Base-by-base conservation (phyloP, 2,797 vertebrate genomes). In the Loris lydekkerianus region DNA sequence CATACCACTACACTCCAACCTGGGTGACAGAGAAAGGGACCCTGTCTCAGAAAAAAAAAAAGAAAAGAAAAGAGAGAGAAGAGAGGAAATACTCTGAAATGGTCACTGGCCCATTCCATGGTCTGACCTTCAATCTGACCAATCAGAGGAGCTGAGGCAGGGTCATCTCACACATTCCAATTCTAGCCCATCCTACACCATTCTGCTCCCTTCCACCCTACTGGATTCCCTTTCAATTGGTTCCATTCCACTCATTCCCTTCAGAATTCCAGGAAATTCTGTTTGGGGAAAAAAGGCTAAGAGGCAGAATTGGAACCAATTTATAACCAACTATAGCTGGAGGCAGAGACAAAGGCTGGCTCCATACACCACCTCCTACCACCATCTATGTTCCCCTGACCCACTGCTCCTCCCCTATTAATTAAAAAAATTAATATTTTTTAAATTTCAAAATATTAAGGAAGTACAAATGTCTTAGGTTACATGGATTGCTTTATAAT, bases 211-310 rank as follows among this genome's bases (percentile, higher is more conserved):
- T 63, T 65, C 27, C 70, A 43, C 34, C 9, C 2, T 1, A 1
- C 5, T 1, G n/a, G 37, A 13, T 73, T 83, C 49, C 29, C 76
- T 93, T 78, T 60, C 56, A 23, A 3, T 56, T 75, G 49, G 56
- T 81, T 91, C 96, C 40, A n/a, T 80, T 72, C 31, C 72, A 61
- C 80, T 46, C 46, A 80, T 73, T 77, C 72, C 77, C 87, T 53
- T 90, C 49, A 37, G 58, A 94, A 90, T 87, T 90, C 93, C 82
- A 56, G 82, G 63, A 83, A 49, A 84, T 87, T 75, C 37, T 81
- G 49, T 53, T 65, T 93, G 77, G 58, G n/a, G 29, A 83, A 84
- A 56, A 53, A 46, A 40, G 40, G 8, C 17, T 29, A 37, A 7
- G 17, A 60, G 43, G 23, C 21, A 90, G 49, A 63, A 56, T 5